Base-by-base conservation (phyloP, 2,888 invertebrate genomes). In the Drosophila kanekoi region DNA sequence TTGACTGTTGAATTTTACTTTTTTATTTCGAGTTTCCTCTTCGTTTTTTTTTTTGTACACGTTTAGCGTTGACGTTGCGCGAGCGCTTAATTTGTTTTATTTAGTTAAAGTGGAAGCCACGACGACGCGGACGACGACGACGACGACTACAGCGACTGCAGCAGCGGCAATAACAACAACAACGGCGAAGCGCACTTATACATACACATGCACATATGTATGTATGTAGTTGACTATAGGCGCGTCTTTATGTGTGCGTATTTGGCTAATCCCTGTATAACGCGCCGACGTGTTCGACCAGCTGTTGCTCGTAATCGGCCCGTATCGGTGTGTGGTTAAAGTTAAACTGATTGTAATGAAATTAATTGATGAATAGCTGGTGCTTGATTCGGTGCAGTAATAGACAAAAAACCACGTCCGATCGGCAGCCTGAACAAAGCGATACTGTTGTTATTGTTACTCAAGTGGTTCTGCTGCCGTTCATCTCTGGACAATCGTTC, bases 41-140 rank as follows among this genome's bases (percentile, higher is more conserved):
- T 43, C 20, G 38, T 35, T 32, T 16, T 41, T 45, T 18, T 35
- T 20, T 33, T 54, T 23, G 38, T 62, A 68, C 81, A 72, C 71
- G 69, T 57, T 66, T 68, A 40, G 44, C 66, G 73, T 59, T 66
- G 68, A 72, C 68, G 67, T 61, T 54, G 57, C 58, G 57, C 65
- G 51, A 75, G 47, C 56, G 62, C 59, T 66, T 79, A 83, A 81
- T 81, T 83, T 73, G 63, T 70, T 73, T 81, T 81, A 84, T 81
- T 84, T 77, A 80, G 66, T 69, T 76, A 74, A 81, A 70, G 68
- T 75, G 70, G 67, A 63, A 72, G 76, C 66, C 78, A 78, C 77
- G 78, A 73, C 69, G 72, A 70, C 63, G 66, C 51, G 37, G 37
- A 28, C 54, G 18, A 40, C 45, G 32, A 52, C 59, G 35, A 37